These are phyloP conservation scores for Dendropsophus ebraccatus DNA, from an alignment of 2,113 vertebrate species.

Conservation along the genomic window DNA sequence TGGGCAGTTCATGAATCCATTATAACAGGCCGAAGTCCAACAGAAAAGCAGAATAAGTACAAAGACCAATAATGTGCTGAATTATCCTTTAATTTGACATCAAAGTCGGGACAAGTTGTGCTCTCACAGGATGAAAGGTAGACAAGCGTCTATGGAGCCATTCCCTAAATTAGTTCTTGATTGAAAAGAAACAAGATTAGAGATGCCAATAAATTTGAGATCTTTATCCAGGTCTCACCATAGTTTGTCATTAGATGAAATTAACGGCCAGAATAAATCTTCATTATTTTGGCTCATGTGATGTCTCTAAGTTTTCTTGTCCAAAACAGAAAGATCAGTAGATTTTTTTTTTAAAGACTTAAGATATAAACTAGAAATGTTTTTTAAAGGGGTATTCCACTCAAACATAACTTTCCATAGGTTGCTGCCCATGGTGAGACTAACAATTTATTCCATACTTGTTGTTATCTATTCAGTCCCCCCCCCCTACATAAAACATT, in stretches of 20 bases:
- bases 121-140: slow-evolving; percentile 34
- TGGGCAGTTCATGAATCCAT: background rate
- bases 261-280: background rate
- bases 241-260: background rate
- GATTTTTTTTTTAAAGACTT: background rate
- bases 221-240: background rate
- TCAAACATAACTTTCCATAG: no score
- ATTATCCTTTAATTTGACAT: slow-evolving; percentile 51
- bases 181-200: slow-evolving; percentile 1
- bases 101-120: slow-evolving; percentile 26
- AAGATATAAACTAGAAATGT: background rate
- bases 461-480: no score
- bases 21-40: slow-evolving; percentile 18
- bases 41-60: slow-evolving; percentile 11
- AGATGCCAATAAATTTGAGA: background rate
- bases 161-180: background rate
- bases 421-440: no score
- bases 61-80: background rate
- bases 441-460: no score
- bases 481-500: background rate
- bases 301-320: background rate
- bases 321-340: background rate
- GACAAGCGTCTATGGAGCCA: slow-evolving; percentile 6
- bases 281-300: background rate
- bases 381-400: no score